Conservation (phyloP, 2,797 vertebrate species). For the Sebastes iracundus region DNA sequence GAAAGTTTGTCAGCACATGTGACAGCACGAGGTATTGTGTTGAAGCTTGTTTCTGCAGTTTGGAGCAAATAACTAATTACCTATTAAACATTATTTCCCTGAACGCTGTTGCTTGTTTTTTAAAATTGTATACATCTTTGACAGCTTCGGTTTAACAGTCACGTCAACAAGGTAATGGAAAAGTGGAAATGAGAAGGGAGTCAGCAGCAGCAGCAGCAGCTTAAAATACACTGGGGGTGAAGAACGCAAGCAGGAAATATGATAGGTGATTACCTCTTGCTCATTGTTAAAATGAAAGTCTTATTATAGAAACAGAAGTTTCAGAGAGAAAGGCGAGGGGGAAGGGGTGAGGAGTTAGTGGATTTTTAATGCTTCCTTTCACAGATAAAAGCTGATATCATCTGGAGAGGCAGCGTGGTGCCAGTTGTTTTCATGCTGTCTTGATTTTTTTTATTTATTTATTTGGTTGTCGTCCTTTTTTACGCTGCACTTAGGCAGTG, state of each 20-base stretch:
- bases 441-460: background rate
- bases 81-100: background rate
- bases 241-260: conserved; percentile 33
- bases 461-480: conserved; percentile 11
- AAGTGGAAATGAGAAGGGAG: conserved; percentile 11
- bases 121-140: background rate
- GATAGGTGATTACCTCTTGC: conserved; percentile 46
- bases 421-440: conserved; percentile 36
- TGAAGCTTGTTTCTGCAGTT: background rate
- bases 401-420: conserved; percentile 32
- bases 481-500: conserved; percentile 9
- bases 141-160: conserved; percentile 15
- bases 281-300: conserved; percentile 51
- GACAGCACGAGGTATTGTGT: background rate
- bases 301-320: conserved; percentile 48
- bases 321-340: background rate
- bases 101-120: background rate
- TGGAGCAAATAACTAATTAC: background rate
- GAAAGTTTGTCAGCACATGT: background rate
- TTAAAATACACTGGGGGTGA: conserved; percentile 43
- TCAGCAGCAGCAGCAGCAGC: background rate
- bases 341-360: background rate
- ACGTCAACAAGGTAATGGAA: conserved; percentile 18
- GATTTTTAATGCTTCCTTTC: conserved; percentile 44
- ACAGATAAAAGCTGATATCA: conserved; percentile 56